Evolutionary conservation across 2,888 invertebrate species (phyloP), one percentile per base, ranked within the genome.

Genomic region (Nemotelus nigrinus): DNA sequence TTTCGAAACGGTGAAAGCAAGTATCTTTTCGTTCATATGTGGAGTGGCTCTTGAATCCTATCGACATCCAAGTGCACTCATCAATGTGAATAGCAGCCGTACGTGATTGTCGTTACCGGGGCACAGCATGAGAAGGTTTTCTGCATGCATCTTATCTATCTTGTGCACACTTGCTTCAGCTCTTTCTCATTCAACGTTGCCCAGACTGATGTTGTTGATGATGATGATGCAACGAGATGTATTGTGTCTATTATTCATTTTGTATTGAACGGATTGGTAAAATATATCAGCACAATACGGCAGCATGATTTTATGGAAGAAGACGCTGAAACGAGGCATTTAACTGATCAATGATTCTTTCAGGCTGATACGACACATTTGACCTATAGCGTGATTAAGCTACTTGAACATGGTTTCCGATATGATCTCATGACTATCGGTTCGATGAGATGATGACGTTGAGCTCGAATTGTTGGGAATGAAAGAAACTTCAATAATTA

Each of bases 331-430:
- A 68, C 67, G 39, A 48, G 67, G 44, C 67, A 68, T 68, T 68
- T 50, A 48, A 50, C 50, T 68, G 67, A 68, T 68, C 67, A 48
- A 68, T 68, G 39, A 25, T 10, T 39, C 25, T 48, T 48, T 25
- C 39, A 48, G 50, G 6, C n/a, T 25, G 67, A 68, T 68, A 68
- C 67, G 67, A 68, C 67, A 68, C 67, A 68, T 68, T 25, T 68
- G 48, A 68, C 67, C 67, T 68, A 48, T 68, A 50, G 50, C 67
- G 50, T 50, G 50, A 68, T 68, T 68, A 68, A 68, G 25, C 50
- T 50, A 68, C 39, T 39, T 48, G 48, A 48, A 68, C 67, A 68
- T 25, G 25, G 25, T 25, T 25, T 25, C 25, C 25, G 25, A 25
- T 25, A 25, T 25, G 25, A 25, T 25, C 25, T 25, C 25, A 25